A percentile compares a stretch with the other conserved stretches of the same genome.
Conservation (phyloP, 2,888 invertebrate species). For the Zelleria hepariella region DNA sequence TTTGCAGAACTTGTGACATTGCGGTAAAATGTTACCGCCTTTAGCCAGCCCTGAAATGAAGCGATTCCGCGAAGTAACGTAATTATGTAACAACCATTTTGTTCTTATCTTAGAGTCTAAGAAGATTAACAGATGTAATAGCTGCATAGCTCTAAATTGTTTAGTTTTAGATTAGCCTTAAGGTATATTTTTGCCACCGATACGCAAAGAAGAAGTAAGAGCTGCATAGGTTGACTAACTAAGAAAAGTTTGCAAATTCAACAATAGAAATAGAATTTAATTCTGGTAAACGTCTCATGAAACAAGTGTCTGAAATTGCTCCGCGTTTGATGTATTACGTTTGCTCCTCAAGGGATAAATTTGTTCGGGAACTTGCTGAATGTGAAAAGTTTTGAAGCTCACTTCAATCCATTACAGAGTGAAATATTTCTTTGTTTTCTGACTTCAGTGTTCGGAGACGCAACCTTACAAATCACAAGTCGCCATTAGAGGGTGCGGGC, state of each 20-base stretch:
- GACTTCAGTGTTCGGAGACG: slow-evolving; percentile 35
- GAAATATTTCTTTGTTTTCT: slow-evolving; percentile 72
- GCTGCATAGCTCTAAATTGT: too few relatives aligned
- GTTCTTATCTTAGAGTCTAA: not conserved
- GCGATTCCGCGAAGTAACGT: not conserved
- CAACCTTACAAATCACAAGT: slow-evolving; percentile 48
- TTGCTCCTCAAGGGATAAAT: slow-evolving; percentile 65
- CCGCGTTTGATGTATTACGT: slow-evolving; percentile 50
- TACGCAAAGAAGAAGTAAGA: not conserved
- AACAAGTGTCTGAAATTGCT: slow-evolving; percentile 67
- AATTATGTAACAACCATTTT: not conserved
- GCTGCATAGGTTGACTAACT: not conserved
- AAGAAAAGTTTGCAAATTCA: not conserved
- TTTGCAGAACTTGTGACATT: not conserved
- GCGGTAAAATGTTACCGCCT: not conserved
- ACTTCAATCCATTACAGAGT: slow-evolving; percentile 72
- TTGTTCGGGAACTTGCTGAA: slow-evolving; percentile 68
- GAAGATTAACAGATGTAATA: not conserved
- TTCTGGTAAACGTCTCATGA: slow-evolving; percentile 48
- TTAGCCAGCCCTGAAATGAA: not conserved
- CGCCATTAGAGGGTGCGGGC: slow-evolving; percentile 32
- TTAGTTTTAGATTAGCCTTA: too few relatives aligned
- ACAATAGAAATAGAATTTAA: slow-evolving; percentile 30
- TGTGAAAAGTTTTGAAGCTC: slow-evolving; percentile 68
- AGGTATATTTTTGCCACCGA: too few relatives aligned